Conservation (phyloP, 1,140 invertebrate species). For the Psix sp. region DNA sequence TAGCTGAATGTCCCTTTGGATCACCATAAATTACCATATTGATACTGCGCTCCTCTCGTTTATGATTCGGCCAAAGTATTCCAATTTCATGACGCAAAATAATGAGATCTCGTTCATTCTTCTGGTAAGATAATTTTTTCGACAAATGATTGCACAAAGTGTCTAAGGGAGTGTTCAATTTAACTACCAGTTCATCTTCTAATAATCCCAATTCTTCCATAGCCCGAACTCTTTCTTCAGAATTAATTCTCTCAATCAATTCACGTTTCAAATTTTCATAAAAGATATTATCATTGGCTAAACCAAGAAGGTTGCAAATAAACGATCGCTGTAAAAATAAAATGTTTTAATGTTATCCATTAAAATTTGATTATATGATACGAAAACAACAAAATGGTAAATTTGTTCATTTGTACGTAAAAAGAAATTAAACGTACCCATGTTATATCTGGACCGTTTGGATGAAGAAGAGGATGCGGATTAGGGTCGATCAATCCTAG, state of each 20-base stretch:
- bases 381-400: too few relatives aligned
- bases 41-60: slow-evolving; percentile 89
- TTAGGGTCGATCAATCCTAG: slow-evolving; percentile 93
- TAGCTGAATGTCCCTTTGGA: slow-evolving; percentile 90
- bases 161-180: slow-evolving; percentile 92
- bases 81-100: slow-evolving; percentile 95
- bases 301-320: slow-evolving; percentile 90
- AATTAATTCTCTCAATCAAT: slow-evolving; percentile 85
- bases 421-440: slow-evolving; percentile 83
- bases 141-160: slow-evolving; percentile 94
- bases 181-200: slow-evolving; percentile 88
- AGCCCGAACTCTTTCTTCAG: slow-evolving; percentile 81
- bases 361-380: too few relatives aligned
- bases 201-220: slow-evolving; percentile 92
- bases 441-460: slow-evolving; percentile 95
- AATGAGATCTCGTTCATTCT: slow-evolving; percentile 94
- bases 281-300: slow-evolving; percentile 92
- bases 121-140: slow-evolving; percentile 87
- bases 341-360: neutral
- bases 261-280: slow-evolving; percentile 94
- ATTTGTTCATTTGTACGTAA: slow-evolving; percentile 8
- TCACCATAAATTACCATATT: slow-evolving; percentile 97
- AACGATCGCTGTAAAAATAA: slow-evolving; percentile 83
- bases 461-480: slow-evolving; percentile 92
- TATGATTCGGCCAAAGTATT: slow-evolving; percentile 93